Conservation (phyloP, 2,113 vertebrate species). For the Haliaeetus leucogaster region DNA sequence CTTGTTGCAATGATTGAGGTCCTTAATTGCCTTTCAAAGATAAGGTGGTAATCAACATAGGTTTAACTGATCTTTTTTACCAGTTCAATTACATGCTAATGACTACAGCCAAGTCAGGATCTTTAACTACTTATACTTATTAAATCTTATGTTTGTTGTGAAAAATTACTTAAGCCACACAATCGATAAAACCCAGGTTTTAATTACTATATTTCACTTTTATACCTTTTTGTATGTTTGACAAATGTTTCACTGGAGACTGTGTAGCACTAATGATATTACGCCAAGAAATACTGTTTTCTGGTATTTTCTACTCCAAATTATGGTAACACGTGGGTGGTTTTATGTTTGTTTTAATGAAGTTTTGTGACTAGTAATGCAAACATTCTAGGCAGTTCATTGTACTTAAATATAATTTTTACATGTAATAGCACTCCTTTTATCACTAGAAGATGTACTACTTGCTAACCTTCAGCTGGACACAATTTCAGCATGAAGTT, state of each 20-base stretch:
- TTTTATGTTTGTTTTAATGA: not conserved
- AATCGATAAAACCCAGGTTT: constrained; percentile 76
- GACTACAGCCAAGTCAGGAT: constrained; percentile 88
- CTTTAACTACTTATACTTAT: constrained; percentile 93
- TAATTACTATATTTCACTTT: constrained; percentile 80
- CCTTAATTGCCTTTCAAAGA: constrained; percentile 91
- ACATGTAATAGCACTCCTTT: not conserved
- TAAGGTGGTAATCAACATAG: constrained; percentile 90
- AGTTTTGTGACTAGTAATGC: not conserved
- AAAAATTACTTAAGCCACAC: constrained; percentile 81
- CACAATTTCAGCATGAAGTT: not conserved
- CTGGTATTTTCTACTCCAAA: not conserved
- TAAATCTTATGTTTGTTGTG: constrained; percentile 89
- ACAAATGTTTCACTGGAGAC: constrained; percentile 55
- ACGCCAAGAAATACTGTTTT: not conserved
- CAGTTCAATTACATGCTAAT: constrained; percentile 91
- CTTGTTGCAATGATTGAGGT: constrained; percentile 84
- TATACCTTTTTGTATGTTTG: constrained; percentile 67
- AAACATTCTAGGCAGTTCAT: not conserved
- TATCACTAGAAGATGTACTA: not conserved
- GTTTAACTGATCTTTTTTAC: constrained; percentile 85
- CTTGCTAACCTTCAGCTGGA: not conserved
- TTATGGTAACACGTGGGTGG: not conserved
- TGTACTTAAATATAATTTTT: not conserved
- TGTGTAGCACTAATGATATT: not conserved